phyloP scores from a whole-genome alignment of 2,888 invertebrate genomes.

The Gastrophysa polygoni region DNA sequence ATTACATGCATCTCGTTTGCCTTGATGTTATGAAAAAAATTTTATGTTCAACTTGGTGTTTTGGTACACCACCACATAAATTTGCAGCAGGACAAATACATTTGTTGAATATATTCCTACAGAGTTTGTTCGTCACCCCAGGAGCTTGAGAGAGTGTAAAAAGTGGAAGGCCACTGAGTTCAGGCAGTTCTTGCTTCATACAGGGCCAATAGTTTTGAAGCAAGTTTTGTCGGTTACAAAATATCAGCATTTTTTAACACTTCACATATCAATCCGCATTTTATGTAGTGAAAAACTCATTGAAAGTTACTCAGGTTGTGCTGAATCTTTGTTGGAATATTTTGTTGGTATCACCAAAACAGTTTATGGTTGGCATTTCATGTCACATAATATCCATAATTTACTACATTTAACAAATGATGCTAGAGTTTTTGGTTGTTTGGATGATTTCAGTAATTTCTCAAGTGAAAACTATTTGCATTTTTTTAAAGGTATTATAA shows the following conservation, averaged over 20 bases:
- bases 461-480: not conserved
- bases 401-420: not conserved
- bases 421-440: not conserved
- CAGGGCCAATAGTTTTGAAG: not conserved
- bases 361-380: not conserved
- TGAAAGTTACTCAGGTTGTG: not conserved
- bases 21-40: conserved; percentile 10
- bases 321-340: not conserved
- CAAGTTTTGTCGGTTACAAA: not conserved
- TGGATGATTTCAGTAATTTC: not conserved
- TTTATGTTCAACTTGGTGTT: not conserved
- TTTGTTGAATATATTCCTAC: conserved; percentile 2
- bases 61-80: conserved; percentile 1
- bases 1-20: conserved; percentile 15
- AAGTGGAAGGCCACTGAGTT: not conserved
- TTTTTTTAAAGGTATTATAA: not conserved
- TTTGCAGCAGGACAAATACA: not conserved
- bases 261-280: no score
- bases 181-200: not conserved
- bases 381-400: not conserved
- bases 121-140: not conserved
- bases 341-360: not conserved
- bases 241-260: not conserved
- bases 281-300: no score
- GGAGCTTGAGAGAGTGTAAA: not conserved